phyloP scores from a whole-genome alignment of 2,113 vertebrate genomes.

The Vimba vimba region DNA sequence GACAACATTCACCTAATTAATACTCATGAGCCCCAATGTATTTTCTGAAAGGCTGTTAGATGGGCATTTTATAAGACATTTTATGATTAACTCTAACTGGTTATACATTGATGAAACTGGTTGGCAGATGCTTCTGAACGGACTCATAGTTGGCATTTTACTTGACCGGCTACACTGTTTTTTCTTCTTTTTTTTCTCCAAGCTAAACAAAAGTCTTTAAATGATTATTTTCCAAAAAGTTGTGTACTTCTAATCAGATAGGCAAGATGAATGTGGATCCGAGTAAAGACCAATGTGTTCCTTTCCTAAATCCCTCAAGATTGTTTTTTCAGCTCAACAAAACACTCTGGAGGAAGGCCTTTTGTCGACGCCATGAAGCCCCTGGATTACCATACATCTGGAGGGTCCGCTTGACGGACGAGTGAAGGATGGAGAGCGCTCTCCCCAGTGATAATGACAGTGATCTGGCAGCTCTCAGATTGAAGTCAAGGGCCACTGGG shows the following conservation, averaged over 20 bases:
- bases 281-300: background rate
- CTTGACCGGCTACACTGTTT: background rate
- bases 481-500: conserved; percentile 55
- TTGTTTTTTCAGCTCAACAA: conserved; percentile 28
- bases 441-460: conserved; percentile 51
- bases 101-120: background rate
- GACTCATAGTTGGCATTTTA: background rate
- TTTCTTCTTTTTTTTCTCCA: background rate
- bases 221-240: background rate
- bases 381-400: conserved; percentile 30
- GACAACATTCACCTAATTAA: background rate
- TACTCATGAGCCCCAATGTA: background rate
- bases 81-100: background rate
- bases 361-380: conserved; percentile 1
- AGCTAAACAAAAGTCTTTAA: background rate
- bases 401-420: conserved; percentile 46
- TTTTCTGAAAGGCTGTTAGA: background rate
- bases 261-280: background rate
- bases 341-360: conserved; percentile 28
- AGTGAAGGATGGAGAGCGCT: conserved; percentile 44
- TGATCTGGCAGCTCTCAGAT: conserved; percentile 50
- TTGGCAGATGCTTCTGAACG: background rate
- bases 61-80: background rate
- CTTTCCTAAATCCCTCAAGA: conserved; percentile 16
- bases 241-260: background rate